Base-by-base conservation (phyloP, 2,888 invertebrate species). In the Orthosia incerta region DNA sequence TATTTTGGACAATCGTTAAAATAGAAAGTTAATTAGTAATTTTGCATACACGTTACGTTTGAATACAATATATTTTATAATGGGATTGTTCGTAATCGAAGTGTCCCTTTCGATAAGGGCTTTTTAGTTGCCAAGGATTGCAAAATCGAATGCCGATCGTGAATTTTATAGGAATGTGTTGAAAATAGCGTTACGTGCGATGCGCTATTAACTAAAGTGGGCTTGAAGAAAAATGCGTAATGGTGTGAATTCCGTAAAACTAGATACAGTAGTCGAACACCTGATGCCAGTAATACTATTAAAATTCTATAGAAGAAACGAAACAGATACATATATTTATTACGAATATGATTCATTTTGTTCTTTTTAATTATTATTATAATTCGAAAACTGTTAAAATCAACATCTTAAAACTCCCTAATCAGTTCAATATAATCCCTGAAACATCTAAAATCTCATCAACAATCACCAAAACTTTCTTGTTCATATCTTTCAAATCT, bases 1-100 rank as follows among this genome's bases (percentile, higher is more conserved):
- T 93, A 93, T 94, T 95, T 95, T 93, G 93, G 91, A 83, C 92
- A 90, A 92, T 92, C 94, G 90, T 93, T 95, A 90, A 92, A 93
- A 92, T 91, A 93, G 95, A 95, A 95, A 95, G 95, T 93, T 90
- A 91, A 93, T 93, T 92, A 92, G 81, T 86, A 79, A 71, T 82
- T 86, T 86, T 86, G 80, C 69, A 85, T 82, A 82, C 84, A 82
- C 71, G 82, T 87, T 83, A 86, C 87, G 80, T 88, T 83, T 83
- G 79, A 61, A 74, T 74, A 73, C 76, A 74, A 78, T 76, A 59
- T 80, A 63, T 74, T 73, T 84, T 76, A 71, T 83, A 77, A 82
- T 82, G 53, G 51, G 13, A 59, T 11, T 55, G 57, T 46, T 69
- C 55, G 74, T 74, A 83, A 83, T 71, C 31, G 26, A 48, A 20